Evolutionary conservation across 2,888 invertebrate species (phyloP).

Genomic region (Corbicula japonica): DNA sequence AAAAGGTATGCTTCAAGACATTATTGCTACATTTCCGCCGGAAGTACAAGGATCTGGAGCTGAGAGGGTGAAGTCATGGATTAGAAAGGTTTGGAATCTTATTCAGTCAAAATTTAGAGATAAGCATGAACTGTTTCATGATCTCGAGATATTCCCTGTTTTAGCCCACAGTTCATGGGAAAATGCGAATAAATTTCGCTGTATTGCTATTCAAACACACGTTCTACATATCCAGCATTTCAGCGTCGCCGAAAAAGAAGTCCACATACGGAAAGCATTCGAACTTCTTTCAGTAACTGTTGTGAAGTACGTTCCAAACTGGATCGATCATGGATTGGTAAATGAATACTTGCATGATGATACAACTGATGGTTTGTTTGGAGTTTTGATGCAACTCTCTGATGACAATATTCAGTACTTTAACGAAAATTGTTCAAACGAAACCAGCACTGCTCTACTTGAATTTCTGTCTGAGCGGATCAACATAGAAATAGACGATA

Average conservation of each 20-base stretch:
- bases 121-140: not conserved
- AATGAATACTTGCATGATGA: not conserved
- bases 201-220: not conserved
- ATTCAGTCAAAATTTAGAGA: not conserved
- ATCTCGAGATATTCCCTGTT: slow-evolving; percentile 12
- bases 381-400: not conserved
- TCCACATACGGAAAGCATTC: not conserved
- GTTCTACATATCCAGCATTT: not conserved
- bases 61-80: not conserved
- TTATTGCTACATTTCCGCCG: not conserved
- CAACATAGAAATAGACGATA: not conserved
- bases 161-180: not conserved
- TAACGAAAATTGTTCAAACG: not conserved
- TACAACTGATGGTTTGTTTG: not conserved
- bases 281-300: not conserved
- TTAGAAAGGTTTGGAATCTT: not conserved
- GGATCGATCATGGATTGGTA: not conserved
- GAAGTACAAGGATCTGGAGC: not conserved
- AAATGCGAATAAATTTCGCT: not conserved
- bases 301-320: not conserved
- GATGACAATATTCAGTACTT: not conserved
- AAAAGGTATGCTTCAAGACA: not conserved
- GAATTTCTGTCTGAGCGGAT: slow-evolving; percentile 1
- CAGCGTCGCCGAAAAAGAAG: not conserved
- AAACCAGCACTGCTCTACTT: not conserved